Evolutionary conservation across 2,888 invertebrate species (phyloP).

Genomic region (Brenthis hecate): DNA sequence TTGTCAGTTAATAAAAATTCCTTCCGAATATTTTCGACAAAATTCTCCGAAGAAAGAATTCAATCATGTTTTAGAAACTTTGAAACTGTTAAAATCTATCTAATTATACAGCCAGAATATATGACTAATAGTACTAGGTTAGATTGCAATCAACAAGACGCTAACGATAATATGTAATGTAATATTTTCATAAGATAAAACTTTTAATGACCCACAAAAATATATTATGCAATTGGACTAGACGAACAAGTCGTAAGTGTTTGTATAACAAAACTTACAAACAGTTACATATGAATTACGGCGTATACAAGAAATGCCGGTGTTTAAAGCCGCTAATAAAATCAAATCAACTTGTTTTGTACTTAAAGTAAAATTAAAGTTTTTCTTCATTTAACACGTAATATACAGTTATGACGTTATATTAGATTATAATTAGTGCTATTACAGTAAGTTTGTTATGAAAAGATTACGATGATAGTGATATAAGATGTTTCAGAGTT

Average conservation of each 20-base stretch:
- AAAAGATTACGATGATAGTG: conserved; percentile 32
- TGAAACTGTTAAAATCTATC: too few relatives aligned
- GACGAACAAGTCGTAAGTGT: conserved; percentile 57
- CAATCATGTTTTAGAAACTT: too few relatives aligned
- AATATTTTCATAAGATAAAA: conserved; percentile 24
- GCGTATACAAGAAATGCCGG: conserved; percentile 22
- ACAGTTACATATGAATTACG: conserved; percentile 40
- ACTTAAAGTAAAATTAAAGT: conserved; percentile 12
- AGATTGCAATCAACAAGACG: background rate
- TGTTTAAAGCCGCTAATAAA: conserved; percentile 15
- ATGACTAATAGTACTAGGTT: too few relatives aligned
- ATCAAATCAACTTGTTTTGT: conserved; percentile 19
- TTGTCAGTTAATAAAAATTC: too few relatives aligned
- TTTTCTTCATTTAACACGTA: conserved; percentile 25
- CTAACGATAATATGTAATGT: background rate
- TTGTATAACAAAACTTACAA: conserved; percentile 53
- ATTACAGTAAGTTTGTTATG: conserved; percentile 34
- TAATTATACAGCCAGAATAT: too few relatives aligned
- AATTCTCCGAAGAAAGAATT: too few relatives aligned
- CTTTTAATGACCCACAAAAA: conserved; percentile 49
- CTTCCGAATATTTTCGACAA: too few relatives aligned
- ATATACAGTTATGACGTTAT: conserved; percentile 26
- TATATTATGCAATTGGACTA: conserved; percentile 59
- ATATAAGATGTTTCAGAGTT: conserved; percentile 22
- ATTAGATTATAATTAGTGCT: conserved; percentile 27